Base-by-base conservation (phyloP, 2,888 invertebrate genomes). In the Pseudolycoriella hygida region DNA sequence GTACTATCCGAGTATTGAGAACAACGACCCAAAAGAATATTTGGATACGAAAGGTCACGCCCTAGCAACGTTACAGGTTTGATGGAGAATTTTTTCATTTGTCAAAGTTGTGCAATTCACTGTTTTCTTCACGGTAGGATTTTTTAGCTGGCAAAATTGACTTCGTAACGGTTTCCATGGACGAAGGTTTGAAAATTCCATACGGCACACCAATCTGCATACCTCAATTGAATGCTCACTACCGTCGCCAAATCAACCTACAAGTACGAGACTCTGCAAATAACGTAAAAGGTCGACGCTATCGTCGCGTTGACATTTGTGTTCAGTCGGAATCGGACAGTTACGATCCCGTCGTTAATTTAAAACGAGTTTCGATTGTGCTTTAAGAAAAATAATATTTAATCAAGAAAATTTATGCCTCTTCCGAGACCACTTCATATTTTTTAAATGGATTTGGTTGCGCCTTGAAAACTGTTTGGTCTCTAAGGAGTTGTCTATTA, bases 341-440 rank as follows among this genome's bases (percentile, higher is more conserved):
- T 40, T 40, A 40, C 18, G 40, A 40, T 40, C 40, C n/a, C 11
- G 12, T n/a, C 3, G 40, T 40, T 40, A 40, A 40, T 40, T 18
- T 40, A 11, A n/a, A 17, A 12, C 12, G 18, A 18, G 40, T n/a
- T 12, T 18, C 40, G n/a, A 3, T 40, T 18, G 19, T 40, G 3
- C 8, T 40, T 40, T 40, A 40, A 40, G n/a, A n/a, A n/a, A n/a
- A n/a, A n/a, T n/a, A n/a, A n/a, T n/a, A n/a, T n/a, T n/a, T n/a
- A n/a, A n/a, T n/a, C n/a, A n/a, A n/a, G n/a, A n/a, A n/a, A n/a
- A n/a, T n/a, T n/a, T n/a, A n/a, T n/a, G n/a, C n/a, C n/a, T n/a
- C n/a, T n/a, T n/a, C n/a, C n/a, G n/a, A n/a, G n/a, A n/a, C n/a
- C n/a, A n/a, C n/a, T n/a, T n/a, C n/a, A n/a, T n/a, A n/a, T n/a